Evolutionary conservation across 2,113 vertebrate genomes (phyloP).

Genomic region (Sander vitreus): DNA sequence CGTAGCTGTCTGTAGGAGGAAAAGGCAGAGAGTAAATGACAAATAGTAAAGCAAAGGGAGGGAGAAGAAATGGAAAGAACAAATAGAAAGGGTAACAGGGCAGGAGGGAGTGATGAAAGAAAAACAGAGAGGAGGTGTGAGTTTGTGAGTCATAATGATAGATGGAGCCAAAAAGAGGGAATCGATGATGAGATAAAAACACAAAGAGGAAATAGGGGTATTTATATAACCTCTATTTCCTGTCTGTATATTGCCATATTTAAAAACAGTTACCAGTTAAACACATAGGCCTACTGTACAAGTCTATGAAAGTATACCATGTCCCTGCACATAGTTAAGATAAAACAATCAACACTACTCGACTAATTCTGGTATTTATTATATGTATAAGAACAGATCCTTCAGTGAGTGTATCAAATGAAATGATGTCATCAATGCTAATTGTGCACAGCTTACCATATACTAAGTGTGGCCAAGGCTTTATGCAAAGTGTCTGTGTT

Average conservation of each 20-base stretch:
- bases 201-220: neutral
- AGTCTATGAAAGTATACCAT: neutral
- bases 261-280: neutral
- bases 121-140: slow-evolving; percentile 5
- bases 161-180: neutral
- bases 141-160: slow-evolving; percentile 3
- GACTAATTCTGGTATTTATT: neutral
- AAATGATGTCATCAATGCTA: neutral
- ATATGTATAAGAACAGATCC: neutral
- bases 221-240: neutral
- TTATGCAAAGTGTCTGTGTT: neutral
- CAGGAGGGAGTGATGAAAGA: neutral
- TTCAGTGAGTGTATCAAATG: neutral
- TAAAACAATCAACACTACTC: neutral
- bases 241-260: neutral
- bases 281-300: neutral
- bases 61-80: neutral
- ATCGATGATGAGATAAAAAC: neutral
- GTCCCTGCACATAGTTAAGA: neutral
- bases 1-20: neutral
- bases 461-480: too few species aligned
- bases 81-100: neutral
- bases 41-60: neutral
- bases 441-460: neutral
- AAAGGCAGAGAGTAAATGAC: slow-evolving; percentile 20